Conservation (phyloP, 2,113 vertebrate genomes). For the Scopus umbretta region DNA sequence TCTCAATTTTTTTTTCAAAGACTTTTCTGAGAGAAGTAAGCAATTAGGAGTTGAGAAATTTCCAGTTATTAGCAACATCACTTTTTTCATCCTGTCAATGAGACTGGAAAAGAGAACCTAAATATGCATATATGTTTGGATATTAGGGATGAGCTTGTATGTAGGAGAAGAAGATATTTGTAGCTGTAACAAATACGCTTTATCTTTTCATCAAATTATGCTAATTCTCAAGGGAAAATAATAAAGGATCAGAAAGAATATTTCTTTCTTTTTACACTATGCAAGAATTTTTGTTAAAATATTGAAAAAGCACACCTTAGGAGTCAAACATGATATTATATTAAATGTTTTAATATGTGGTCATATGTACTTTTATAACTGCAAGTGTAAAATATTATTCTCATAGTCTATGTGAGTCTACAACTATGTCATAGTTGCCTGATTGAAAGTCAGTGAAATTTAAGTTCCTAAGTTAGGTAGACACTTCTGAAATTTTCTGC, state of each 20-base stretch:
- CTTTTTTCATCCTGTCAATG: not conserved
- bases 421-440: not conserved
- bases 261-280: not conserved
- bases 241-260: not conserved
- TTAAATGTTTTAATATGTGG: not conserved
- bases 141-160: not conserved
- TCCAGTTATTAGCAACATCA: not conserved
- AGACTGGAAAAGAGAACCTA: not conserved
- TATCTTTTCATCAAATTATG: not conserved
- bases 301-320: not conserved
- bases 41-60: not conserved
- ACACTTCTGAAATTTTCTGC: not conserved
- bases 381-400: not conserved
- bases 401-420: not conserved
- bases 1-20: not conserved
- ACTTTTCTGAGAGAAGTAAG: not conserved
- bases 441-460: not conserved
- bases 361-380: not conserved
- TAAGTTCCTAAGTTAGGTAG: not conserved
- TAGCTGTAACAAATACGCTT: not conserved
- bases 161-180: not conserved
- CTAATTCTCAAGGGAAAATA: not conserved
- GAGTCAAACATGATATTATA: not conserved
- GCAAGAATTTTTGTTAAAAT: not conserved
- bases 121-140: not conserved